phyloP scores from a whole-genome alignment of 2,113 vertebrate species.

The Apodemus speciosus region DNA sequence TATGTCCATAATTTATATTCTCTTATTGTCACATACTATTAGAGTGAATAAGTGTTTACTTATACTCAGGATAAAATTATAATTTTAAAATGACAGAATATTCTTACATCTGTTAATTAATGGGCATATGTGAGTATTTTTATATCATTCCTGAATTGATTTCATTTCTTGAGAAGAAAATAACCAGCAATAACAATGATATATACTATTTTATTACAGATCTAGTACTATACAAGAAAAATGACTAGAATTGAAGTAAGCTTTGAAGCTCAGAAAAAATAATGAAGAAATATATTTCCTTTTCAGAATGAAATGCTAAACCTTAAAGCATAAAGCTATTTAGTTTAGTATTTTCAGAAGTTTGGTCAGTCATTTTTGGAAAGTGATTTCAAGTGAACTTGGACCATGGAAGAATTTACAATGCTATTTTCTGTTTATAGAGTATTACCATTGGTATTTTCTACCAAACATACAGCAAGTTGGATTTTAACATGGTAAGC shows the following conservation, averaged over 20 bases:
- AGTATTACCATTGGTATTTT: background rate
- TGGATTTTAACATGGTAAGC: conserved; percentile 40
- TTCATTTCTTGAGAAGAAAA: background rate
- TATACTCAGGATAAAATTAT: background rate
- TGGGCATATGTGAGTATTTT: background rate
- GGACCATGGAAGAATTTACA: background rate
- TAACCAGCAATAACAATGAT: background rate
- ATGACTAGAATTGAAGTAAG: background rate
- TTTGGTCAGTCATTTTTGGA: background rate
- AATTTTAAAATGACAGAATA: background rate
- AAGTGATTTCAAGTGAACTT: background rate
- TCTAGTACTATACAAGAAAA: background rate
- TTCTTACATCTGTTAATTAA: background rate
- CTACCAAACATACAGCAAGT: background rate
- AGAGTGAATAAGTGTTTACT: background rate
- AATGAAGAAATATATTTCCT: background rate
- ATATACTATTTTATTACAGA: background rate
- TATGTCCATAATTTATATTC: background rate
- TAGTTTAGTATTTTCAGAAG: background rate
- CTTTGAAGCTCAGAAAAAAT: background rate
- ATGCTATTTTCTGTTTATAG: background rate
- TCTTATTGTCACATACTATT: background rate
- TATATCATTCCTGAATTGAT: background rate
- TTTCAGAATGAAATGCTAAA: background rate
- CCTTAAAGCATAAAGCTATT: background rate